A percentile compares a stretch with the other conserved stretches of the same genome.
phyloP scores from a whole-genome alignment of 2,888 invertebrate species.

The Sclerodermus sp. region DNA sequence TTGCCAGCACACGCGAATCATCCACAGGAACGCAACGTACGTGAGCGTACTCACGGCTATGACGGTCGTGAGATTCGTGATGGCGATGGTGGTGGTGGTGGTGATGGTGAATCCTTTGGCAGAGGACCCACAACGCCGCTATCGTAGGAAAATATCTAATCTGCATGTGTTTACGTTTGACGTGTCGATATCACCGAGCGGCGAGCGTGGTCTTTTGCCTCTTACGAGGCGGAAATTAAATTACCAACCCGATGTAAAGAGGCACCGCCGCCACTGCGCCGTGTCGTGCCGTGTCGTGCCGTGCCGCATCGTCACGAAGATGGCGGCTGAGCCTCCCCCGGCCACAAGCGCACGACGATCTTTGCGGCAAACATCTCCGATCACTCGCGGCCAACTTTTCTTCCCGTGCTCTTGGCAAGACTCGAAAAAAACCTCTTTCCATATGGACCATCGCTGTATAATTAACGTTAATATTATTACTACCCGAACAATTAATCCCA shows the following conservation, averaged over 20 bases:
- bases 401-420: not conserved
- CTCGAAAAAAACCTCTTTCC: not conserved
- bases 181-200: conserved; percentile 30
- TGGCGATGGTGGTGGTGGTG: conserved; percentile 12
- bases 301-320: no score
- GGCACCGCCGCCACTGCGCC: conserved; percentile 9
- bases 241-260: conserved; percentile 18
- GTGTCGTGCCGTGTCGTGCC: not conserved
- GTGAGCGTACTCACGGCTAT: conserved; percentile 18
- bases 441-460: no score
- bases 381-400: not conserved
- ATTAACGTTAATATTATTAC: no score
- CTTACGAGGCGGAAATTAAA: conserved; percentile 27
- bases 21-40: conserved; percentile 3
- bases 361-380: no score
- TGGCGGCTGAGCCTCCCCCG: conserved; percentile 11
- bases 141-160: conserved; percentile 46
- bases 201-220: conserved; percentile 21
- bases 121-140: conserved; percentile 23
- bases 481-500: no score
- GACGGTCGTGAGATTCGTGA: not conserved
- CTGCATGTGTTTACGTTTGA: conserved; percentile 49
- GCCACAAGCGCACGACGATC: not conserved
- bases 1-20: conserved; percentile 1
- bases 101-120: conserved; percentile 39